Conservation (phyloP, 2,888 invertebrate genomes). For the Harpalus rufipes region DNA sequence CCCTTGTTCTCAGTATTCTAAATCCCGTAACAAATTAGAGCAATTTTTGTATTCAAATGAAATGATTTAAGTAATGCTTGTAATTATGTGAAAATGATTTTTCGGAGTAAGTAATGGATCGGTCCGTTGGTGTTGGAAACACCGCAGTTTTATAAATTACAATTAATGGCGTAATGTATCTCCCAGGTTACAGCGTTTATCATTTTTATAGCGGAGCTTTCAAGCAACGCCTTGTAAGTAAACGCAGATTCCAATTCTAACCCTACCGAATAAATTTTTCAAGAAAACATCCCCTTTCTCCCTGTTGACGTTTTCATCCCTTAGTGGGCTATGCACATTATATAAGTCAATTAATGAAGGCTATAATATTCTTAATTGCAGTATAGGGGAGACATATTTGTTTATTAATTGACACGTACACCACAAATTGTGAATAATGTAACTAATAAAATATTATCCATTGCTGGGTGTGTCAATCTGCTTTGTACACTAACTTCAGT, state of each 20-base stretch:
- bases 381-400: background rate
- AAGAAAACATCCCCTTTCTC: background rate
- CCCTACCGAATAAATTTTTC: conserved; percentile 22
- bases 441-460: too few relatives aligned
- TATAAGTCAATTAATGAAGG: conserved; percentile 9
- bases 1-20: background rate
- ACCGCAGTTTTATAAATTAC: conserved; percentile 32
- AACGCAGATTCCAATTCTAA: conserved; percentile 46
- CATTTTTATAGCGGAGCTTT: conserved; percentile 46
- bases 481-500: too few relatives aligned
- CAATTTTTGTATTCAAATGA: background rate
- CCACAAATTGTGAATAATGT: background rate
- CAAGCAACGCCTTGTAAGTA: conserved; percentile 41
- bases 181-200: conserved; percentile 33
- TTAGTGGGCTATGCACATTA: background rate
- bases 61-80: background rate
- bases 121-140: background rate
- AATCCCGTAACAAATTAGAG: background rate
- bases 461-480: too few relatives aligned
- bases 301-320: background rate
- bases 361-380: conserved; percentile 6
- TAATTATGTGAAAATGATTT: conserved; percentile 1
- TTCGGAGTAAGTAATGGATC: background rate
- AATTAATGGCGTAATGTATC: conserved; percentile 47
- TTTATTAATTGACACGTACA: background rate